Evolutionary conservation across 2,888 invertebrate species (phyloP), one percentile per base, ranked within the genome.

Genomic region (Embidobia sp.): DNA sequence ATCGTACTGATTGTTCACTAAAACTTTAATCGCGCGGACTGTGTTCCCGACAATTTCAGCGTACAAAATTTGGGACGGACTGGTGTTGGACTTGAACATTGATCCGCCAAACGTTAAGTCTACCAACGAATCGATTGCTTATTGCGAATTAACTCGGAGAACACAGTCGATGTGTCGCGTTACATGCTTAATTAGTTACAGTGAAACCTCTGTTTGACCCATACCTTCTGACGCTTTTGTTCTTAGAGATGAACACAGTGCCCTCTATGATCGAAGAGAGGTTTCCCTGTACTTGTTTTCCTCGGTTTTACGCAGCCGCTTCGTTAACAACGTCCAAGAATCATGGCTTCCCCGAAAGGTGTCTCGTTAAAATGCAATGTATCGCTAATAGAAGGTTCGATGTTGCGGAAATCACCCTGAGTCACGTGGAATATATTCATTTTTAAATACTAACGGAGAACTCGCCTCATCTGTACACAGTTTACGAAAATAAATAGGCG

Each of bases 21-120:
- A 55, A 55, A 40, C 31, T 57, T 22, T 57, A 57, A 6, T 16
- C 44, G 18, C 18, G 7, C 13, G n/a, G 61, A 72, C 63, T 63
- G 72, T 72, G 72, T 63, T 72, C 72, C 72, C 31, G n/a, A 11
- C 10, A 70, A 61, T 55, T 72, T 72, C 15, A 40, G 33, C 26
- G 55, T 72, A 72, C 55, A 72, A 72, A 72, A 72, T 72, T 72
- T 46, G 40, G 72, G 72, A 72, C 72, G 72, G 72, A 72, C 53
- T 63, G 31, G 40, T 63, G 31, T 13, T 63, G 48, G 63, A 63
- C 72, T 59, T 35, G 10, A 70, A 44, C 3, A 5, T n/a, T n/a
- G n/a, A n/a, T n/a, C n/a, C n/a, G n/a, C n/a, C n/a, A n/a, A n/a
- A n/a, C n/a, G n/a, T n/a, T n/a, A n/a, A n/a, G n/a, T n/a, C n/a